Conservation (phyloP, 2,888 invertebrate species). For the Cecidostiba fungosa region DNA sequence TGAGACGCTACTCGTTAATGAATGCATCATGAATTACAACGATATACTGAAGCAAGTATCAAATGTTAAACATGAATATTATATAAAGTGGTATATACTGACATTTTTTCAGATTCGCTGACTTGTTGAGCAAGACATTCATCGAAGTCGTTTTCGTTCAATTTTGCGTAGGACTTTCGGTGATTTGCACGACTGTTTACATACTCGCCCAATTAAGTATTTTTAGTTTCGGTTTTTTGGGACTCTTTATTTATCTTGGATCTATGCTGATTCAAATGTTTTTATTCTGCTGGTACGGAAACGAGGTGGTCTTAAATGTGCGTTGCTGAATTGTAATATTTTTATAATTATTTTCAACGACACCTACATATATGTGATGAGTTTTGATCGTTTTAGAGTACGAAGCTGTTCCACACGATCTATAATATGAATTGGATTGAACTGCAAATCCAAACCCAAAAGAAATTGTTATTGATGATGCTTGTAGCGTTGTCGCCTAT, state of each 20-base stretch:
- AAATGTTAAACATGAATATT: not conserved
- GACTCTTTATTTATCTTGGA: not conserved
- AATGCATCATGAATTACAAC: not conserved
- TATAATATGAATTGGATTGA: not conserved
- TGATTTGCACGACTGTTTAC: not conserved
- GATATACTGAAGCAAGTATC: not conserved
- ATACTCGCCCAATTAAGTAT: not conserved
- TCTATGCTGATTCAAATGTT: not conserved
- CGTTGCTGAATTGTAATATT: not conserved
- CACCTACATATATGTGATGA: too few species aligned
- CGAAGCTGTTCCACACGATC: not conserved
- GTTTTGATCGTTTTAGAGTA: conserved; percentile 1
- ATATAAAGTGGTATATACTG: not conserved
- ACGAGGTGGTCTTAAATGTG: not conserved
- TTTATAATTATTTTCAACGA: not conserved
- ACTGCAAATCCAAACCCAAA: not conserved
- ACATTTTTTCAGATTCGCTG: conserved; percentile 6
- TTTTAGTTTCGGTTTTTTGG: conserved; percentile 2
- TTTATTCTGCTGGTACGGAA: not conserved
- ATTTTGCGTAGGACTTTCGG: conserved; percentile 4
- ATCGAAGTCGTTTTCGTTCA: conserved; percentile 18
- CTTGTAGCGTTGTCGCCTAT: conserved; percentile 6
- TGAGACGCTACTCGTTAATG: not conserved
- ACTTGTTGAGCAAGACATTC: conserved; percentile 3
- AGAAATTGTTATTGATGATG: not conserved